Evolutionary conservation across 2,797 vertebrate genomes (phyloP).

Genomic region (Tadarida brasiliensis): DNA sequence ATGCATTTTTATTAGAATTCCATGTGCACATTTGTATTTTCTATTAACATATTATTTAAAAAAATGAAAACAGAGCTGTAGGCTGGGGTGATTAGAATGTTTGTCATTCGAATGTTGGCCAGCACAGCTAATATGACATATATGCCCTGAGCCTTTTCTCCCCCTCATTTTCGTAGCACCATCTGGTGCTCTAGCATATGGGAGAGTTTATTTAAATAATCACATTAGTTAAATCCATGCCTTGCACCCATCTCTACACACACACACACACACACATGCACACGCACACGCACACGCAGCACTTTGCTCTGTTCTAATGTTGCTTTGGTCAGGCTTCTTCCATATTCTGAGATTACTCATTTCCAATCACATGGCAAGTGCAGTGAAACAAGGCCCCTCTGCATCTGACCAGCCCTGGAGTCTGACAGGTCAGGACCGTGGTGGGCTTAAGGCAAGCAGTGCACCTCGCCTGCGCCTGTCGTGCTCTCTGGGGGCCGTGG

Average conservation of each 20-base stretch:
- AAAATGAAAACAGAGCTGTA: not conserved
- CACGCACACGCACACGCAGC: not conserved
- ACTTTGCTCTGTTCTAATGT: not conserved
- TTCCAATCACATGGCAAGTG: not conserved
- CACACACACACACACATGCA: not conserved
- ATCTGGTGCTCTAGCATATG: constrained; percentile 50
- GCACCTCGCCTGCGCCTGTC: not conserved
- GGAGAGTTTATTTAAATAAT: constrained; percentile 68
- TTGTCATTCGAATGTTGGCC: constrained; percentile 33
- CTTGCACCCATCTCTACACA: not conserved
- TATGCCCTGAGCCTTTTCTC: not conserved
- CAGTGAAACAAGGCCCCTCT: not conserved
- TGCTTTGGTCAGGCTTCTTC: not conserved
- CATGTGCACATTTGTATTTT: constrained; percentile 1
- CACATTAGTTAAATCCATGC: constrained; percentile 3
- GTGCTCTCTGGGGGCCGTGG: not conserved
- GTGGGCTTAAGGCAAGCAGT: not conserved
- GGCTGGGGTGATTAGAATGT: constrained; percentile 31
- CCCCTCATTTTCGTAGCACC: constrained; percentile 27
- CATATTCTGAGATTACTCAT: constrained; percentile 10
- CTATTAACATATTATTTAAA: constrained; percentile 37
- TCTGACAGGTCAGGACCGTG: not conserved
- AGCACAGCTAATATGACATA: constrained; percentile 35
- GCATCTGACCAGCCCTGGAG: not conserved
- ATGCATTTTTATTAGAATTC: constrained; percentile 31